Evolutionary conservation across 2,888 invertebrate species (phyloP).

Genomic region (Saturnia japonica): DNA sequence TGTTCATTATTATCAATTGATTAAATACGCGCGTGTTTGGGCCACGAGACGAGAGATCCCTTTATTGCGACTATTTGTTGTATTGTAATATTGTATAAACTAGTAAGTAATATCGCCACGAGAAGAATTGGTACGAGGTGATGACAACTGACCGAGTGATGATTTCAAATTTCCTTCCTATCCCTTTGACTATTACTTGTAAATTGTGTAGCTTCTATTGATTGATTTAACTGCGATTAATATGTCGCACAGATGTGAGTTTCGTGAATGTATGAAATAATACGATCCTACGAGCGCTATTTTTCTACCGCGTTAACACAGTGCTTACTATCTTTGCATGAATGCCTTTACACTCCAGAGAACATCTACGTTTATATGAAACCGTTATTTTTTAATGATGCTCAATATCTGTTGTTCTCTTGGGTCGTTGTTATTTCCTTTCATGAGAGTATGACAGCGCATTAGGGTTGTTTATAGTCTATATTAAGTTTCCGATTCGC

Average conservation of each 20-base stretch:
- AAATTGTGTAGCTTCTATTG: no score
- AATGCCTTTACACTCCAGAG: not conserved
- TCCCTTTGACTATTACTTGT: no score
- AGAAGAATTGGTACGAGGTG: no score
- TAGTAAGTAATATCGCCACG: no score
- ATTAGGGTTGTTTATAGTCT: not conserved
- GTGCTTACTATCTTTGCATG: not conserved
- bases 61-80: no score
- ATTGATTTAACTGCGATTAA: no score
- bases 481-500: not conserved
- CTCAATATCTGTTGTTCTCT: not conserved
- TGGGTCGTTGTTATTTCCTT: not conserved
- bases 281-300: not conserved
- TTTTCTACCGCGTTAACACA: not conserved
- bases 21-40: no score
- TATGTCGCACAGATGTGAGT: not conserved
- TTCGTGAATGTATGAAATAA: not conserved
- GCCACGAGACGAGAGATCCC: no score
- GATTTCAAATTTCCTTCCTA: no score
- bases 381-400: conserved; percentile 7
- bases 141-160: no score
- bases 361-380: not conserved
- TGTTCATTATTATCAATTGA: no score
- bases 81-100: no score
- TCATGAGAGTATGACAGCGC: not conserved